A percentile compares a stretch with the other conserved stretches of the same genome.
phyloP scores from a whole-genome alignment of 2,113 vertebrate genomes.

The Chauna torquata region DNA sequence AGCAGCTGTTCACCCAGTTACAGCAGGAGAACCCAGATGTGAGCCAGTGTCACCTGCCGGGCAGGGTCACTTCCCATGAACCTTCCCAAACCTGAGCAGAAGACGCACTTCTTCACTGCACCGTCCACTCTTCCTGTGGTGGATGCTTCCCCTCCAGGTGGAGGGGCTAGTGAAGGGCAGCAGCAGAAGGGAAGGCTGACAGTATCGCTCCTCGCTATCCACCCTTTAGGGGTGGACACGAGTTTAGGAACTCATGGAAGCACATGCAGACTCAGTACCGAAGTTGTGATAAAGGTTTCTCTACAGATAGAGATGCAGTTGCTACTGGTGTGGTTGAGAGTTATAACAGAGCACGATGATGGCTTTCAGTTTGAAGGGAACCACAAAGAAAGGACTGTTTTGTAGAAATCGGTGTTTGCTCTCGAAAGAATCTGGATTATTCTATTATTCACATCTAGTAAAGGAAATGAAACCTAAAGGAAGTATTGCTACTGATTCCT shows the following conservation, averaged over 20 bases:
- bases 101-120: neutral
- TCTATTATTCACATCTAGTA: neutral
- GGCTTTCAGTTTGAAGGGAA: neutral
- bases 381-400: neutral
- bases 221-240: too few relatives aligned
- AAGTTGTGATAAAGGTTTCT: neutral
- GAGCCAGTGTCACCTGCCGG: rapidly evolving
- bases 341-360: rapidly evolving
- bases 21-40: rapidly evolving
- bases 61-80: neutral
- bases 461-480: neutral
- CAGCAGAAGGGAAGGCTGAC: neutral
- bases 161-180: neutral
- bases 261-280: neutral
- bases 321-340: neutral
- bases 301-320: rapidly evolving
- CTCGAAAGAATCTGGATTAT: neutral
- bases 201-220: neutral
- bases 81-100: neutral
- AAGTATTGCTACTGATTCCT: neutral
- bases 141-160: neutral
- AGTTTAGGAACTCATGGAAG: rapidly evolving
- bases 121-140: too few relatives aligned
- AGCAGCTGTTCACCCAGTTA: neutral
- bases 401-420: neutral